Conservation (phyloP, 2,113 vertebrate genomes). For the Labrus mixtus region DNA sequence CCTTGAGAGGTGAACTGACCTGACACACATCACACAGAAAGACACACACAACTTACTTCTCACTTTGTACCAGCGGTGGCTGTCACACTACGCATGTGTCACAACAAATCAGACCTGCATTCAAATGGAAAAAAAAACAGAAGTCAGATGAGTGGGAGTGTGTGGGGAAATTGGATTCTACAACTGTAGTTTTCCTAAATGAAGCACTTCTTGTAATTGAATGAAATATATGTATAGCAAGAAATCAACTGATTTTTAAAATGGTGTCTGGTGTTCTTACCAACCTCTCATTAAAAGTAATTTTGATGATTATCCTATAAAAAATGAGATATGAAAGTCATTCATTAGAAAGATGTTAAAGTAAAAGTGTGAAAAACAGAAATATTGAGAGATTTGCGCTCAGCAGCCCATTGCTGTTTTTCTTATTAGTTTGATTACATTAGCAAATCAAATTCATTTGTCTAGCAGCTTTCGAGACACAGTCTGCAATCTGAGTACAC, state of each 20-base stretch:
- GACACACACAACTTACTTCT: conserved; percentile 35
- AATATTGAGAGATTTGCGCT: conserved; percentile 87
- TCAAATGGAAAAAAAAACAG: conserved; percentile 10
- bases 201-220: conserved; percentile 3
- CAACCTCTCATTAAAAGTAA: conserved; percentile 21
- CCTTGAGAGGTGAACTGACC: conserved; percentile 81
- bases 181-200: not conserved
- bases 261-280: not conserved
- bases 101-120: conserved; percentile 84
- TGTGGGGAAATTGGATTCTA: not conserved
- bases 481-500: conserved; percentile 96
- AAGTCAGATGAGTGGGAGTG: conserved; percentile 42
- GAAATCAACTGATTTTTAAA: conserved; percentile 16
- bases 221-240: conserved; percentile 10
- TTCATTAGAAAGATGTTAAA: conserved; percentile 24
- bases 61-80: conserved; percentile 31
- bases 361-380: conserved; percentile 49
- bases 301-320: conserved; percentile 38
- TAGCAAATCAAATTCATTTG: conserved; percentile 99
- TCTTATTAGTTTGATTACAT: conserved; percentile 99
- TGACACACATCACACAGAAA: conserved; percentile 47
- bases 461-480: conserved; percentile 95
- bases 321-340: conserved; percentile 16
- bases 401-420: conserved; percentile 88
- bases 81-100: conserved; percentile 65